Evolutionary conservation across 2,113 vertebrate species (phyloP).

Genomic region (Vulpes vulpes): DNA sequence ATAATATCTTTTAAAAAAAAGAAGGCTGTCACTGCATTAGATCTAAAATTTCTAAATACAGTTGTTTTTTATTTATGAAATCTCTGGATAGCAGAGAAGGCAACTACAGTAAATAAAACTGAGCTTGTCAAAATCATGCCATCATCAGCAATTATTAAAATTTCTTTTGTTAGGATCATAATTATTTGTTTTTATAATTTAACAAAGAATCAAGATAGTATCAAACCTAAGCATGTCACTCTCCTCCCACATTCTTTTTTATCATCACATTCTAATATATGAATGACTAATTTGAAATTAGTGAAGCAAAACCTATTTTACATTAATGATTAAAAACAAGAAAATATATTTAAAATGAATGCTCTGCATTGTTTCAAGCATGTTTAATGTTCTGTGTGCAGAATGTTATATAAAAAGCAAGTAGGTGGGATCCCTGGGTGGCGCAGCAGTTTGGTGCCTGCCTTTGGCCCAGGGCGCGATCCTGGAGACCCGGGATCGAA

Average conservation of each 20-base stretch:
- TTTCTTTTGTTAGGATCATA: neutral
- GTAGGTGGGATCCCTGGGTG: no score
- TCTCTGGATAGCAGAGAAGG: neutral
- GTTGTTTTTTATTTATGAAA: conserved; percentile 19
- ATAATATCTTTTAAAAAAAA: neutral
- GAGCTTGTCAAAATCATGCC: conserved; percentile 19
- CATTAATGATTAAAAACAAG: no score
- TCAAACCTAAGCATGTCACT: neutral
- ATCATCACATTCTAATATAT: no score
- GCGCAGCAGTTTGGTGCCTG: no score
- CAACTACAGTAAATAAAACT: neutral
- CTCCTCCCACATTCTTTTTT: neutral
- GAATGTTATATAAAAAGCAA: no score
- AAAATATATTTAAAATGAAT: no score
- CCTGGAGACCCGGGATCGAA: no score
- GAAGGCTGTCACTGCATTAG: neutral
- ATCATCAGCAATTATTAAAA: neutral
- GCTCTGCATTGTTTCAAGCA: no score
- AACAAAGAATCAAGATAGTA: neutral
- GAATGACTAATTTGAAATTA: no score
- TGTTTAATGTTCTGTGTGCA: no score
- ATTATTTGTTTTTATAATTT: neutral
- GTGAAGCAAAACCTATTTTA: no score
- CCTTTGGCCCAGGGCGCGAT: no score
- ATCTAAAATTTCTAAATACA: neutral